phyloP scores from a whole-genome alignment of 2,888 invertebrate species.

The Congeria kusceri region DNA sequence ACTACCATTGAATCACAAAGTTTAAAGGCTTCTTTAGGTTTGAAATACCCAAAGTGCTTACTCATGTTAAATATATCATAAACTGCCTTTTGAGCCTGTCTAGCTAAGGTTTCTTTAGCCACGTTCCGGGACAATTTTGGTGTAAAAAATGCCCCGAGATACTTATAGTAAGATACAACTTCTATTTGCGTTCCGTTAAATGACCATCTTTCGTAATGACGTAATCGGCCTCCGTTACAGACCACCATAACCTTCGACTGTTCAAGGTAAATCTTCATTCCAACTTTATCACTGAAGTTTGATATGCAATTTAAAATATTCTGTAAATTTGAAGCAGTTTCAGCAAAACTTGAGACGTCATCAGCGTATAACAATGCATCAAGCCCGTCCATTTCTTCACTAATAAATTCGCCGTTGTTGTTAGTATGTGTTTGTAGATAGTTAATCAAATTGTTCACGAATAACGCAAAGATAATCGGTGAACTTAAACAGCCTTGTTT shows the following conservation, averaged over 20 bases:
- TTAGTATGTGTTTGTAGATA: background rate
- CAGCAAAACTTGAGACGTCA: no score
- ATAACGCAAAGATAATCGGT: background rate
- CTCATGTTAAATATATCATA: no score
- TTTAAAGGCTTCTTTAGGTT: no score
- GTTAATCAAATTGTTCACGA: background rate
- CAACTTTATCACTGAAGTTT: constrained; percentile 13
- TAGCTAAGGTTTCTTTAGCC: no score
- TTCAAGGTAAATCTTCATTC: constrained; percentile 30
- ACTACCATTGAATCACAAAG: no score
- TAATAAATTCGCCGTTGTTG: background rate
- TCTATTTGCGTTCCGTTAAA: constrained; percentile 8
- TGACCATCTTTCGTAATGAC: constrained; percentile 18
- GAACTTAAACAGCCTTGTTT: constrained; percentile 3
- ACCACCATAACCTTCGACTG: constrained; percentile 36
- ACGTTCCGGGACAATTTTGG: no score
- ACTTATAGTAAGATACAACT: constrained; percentile 22
- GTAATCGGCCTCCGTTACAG: constrained; percentile 18
- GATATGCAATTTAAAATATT: background rate
- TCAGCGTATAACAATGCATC: no score
- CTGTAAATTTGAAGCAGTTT: no score
- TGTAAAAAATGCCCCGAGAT: constrained; percentile 26
- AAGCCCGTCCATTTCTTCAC: background rate
- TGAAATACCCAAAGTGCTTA: no score
- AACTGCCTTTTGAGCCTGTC: no score